Evolutionary conservation across 1,140 invertebrate genomes (phyloP).

Genomic region (Euura saliciscinereae): DNA sequence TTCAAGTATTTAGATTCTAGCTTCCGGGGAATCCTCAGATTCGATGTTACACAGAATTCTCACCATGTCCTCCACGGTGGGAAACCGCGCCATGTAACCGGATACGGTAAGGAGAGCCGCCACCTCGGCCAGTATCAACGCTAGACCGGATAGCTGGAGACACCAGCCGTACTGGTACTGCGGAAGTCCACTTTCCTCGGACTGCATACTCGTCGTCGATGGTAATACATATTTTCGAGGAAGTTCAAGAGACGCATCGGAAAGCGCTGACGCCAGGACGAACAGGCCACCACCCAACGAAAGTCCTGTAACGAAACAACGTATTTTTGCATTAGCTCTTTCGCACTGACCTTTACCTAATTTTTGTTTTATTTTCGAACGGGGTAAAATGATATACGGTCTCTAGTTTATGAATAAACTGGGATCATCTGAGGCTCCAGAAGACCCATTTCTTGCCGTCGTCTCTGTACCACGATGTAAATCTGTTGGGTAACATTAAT

Average conservation of each 20-base stretch:
- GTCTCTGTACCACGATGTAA: not conserved
- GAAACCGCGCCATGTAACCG: conserved; percentile 68
- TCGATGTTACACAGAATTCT: conserved; percentile 12
- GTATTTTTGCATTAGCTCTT: not conserved
- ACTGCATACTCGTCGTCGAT: conserved; percentile 48
- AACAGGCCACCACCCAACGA: conserved; percentile 68
- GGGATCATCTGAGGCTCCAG: not conserved
- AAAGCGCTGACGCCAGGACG: conserved; percentile 68
- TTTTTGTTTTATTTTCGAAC: not conserved
- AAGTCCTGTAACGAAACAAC: conserved; percentile 62
- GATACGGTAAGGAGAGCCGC: conserved; percentile 69
- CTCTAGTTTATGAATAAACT: not conserved
- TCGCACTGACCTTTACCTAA: not conserved
- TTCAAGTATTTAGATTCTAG: not conserved
- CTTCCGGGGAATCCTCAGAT: not conserved
- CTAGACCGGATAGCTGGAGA: conserved; percentile 70
- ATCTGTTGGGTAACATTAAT: conserved; percentile 12
- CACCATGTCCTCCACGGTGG: conserved; percentile 71
- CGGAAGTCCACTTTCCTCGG: conserved; percentile 54
- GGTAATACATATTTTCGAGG: conserved; percentile 49
- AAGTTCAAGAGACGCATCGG: conserved; percentile 64
- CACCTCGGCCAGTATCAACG: conserved; percentile 70
- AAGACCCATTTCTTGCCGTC: not conserved
- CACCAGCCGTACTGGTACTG: conserved; percentile 75
- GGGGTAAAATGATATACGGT: no score